A percentile compares a stretch with the other conserved stretches of the same genome.
phyloP scores from a whole-genome alignment of 2,113 vertebrate genomes.

The Tiliqua scincoides region DNA sequence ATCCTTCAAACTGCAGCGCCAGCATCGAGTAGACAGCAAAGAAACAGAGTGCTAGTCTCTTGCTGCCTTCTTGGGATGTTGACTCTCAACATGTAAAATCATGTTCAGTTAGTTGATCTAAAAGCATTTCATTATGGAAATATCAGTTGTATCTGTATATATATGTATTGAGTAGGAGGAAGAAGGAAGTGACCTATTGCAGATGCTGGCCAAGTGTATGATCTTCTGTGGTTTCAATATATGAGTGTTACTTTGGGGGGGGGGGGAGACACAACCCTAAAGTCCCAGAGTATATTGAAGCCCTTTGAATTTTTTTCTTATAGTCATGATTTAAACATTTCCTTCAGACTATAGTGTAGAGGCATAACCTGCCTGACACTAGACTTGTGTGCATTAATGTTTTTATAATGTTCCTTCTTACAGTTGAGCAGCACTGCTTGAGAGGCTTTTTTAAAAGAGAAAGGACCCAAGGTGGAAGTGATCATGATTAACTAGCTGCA shows the following conservation, averaged over 20 bases:
- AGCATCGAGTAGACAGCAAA: slow-evolving; percentile 90
- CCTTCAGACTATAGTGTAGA: slow-evolving; percentile 73
- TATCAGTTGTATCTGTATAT: slow-evolving; percentile 59
- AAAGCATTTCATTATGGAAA: slow-evolving; percentile 66
- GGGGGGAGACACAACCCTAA: slow-evolving; percentile 46
- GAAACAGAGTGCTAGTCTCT: slow-evolving; percentile 89
- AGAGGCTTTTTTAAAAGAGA: slow-evolving; percentile 9
- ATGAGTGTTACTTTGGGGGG: slow-evolving; percentile 54
- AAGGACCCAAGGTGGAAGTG: not conserved
- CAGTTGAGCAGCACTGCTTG: slow-evolving; percentile 58
- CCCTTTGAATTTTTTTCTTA: slow-evolving; percentile 66
- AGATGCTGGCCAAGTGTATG: slow-evolving; percentile 72
- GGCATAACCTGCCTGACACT: slow-evolving; percentile 54
- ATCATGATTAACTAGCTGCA: not conserved
- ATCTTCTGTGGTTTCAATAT: slow-evolving; percentile 61
- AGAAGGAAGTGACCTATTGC: slow-evolving; percentile 68
- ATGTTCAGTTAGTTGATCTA: slow-evolving; percentile 36
- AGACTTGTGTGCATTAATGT: slow-evolving; percentile 53
- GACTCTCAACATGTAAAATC: not conserved
- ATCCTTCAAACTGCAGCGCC: slow-evolving; percentile 87
- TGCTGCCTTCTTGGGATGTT: accelerated
- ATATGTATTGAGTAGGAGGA: slow-evolving; percentile 45
- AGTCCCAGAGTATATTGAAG: slow-evolving; percentile 49
- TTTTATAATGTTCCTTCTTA: slow-evolving; percentile 70
- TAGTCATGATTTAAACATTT: slow-evolving; percentile 65